Percentiles rank a stretch among this genome's conserved stretches.
Evolutionary conservation across 2,797 vertebrate species (phyloP).

Genomic region (Propithecus perrieri): DNA sequence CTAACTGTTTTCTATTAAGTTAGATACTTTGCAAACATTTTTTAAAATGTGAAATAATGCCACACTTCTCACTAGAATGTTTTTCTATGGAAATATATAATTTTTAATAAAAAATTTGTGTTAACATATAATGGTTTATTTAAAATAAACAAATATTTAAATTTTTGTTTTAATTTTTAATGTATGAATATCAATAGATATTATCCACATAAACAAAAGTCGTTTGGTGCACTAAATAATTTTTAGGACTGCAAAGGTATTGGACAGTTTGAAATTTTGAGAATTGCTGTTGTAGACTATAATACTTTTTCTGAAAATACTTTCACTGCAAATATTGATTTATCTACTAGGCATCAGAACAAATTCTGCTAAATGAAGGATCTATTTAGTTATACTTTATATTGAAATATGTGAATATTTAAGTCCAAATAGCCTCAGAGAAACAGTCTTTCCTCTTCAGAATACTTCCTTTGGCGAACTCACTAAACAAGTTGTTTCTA

Average conservation of each 20-base stretch:
- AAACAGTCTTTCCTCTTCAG: neutral
- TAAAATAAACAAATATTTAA: neutral
- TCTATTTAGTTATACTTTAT: neutral
- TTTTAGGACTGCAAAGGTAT: neutral
- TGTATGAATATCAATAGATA: neutral
- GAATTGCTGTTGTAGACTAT: neutral
- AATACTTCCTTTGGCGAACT: neutral
- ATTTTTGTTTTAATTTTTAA: neutral
- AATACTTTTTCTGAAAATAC: neutral
- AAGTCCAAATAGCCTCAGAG: neutral
- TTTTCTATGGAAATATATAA: neutral
- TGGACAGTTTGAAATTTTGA: neutral
- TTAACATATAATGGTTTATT: neutral
- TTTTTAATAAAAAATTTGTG: neutral
- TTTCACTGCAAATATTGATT: neutral
- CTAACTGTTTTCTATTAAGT: neutral
- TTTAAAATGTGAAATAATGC: neutral
- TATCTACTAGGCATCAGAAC: neutral
- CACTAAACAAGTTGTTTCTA: neutral
- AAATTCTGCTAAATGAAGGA: neutral
- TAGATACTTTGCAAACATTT: neutral
- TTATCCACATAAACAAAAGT: neutral
- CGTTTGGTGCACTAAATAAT: neutral
- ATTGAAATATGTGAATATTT: neutral
- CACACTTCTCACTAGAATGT: neutral